Conservation (phyloP, 2,797 vertebrate species). For the Tragopan temminckii region DNA sequence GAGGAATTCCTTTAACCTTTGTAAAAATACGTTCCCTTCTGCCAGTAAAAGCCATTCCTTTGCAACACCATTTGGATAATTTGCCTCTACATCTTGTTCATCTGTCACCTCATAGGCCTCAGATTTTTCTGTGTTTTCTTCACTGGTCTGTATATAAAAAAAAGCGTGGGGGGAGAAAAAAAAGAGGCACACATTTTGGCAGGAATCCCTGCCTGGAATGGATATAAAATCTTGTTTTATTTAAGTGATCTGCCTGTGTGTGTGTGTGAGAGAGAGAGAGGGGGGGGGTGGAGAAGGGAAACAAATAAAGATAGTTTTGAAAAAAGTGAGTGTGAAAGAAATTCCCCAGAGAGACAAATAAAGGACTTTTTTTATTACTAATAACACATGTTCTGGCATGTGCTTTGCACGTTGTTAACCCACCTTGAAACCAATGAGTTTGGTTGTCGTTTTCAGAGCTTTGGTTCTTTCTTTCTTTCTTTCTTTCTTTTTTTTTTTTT, state of each 20-base stretch:
- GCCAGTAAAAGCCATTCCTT: constrained; percentile 57
- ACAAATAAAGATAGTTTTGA: constrained; percentile 65
- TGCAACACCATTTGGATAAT: constrained; percentile 19
- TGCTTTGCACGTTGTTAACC: constrained; percentile 50
- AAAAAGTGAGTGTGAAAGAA: constrained; percentile 66
- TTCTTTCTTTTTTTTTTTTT: too few relatives aligned
- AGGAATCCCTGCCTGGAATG: constrained; percentile 61
- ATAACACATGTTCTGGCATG: constrained; percentile 64
- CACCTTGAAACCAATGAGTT: constrained; percentile 37
- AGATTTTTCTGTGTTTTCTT: constrained; percentile 68
- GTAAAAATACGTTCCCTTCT: constrained; percentile 28
- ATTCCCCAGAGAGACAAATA: constrained; percentile 68
- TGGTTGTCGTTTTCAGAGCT: neutral
- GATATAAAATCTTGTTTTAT: constrained; percentile 72
- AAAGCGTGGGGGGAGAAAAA: neutral
- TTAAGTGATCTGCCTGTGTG: constrained; percentile 58
- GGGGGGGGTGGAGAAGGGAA: constrained; percentile 32
- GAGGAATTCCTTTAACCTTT: constrained; percentile 53
- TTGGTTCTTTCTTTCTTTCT: neutral
- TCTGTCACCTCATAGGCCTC: constrained; percentile 70
- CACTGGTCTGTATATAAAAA: constrained; percentile 54
- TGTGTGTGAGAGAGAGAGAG: neutral
- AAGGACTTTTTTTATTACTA: constrained; percentile 63
- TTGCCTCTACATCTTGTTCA: constrained; percentile 54
- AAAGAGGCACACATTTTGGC: constrained; percentile 56